A percentile compares a stretch with the other conserved stretches of the same genome.
Conservation (phyloP, 1,140 invertebrate species). For the Stegodyphus dumicola region DNA sequence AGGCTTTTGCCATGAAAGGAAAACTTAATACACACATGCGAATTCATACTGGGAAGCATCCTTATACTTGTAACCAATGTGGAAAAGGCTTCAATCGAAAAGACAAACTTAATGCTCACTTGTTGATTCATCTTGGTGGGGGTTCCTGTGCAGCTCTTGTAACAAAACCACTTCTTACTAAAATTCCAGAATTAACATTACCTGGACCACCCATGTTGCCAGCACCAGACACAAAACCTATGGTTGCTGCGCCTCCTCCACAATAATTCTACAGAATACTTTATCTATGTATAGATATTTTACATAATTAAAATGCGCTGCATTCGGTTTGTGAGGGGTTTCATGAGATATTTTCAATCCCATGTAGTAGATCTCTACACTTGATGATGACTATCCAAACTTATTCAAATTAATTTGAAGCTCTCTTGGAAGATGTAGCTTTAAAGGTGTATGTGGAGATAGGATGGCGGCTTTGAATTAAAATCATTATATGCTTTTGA, state of each 20-base stretch:
- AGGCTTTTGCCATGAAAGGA: conserved; percentile 72
- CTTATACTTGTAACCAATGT: conserved; percentile 75
- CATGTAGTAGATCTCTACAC: background rate
- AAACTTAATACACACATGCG: conserved; percentile 74
- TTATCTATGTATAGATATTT: too few species aligned
- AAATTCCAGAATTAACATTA: conserved; percentile 45
- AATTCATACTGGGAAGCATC: conserved; percentile 72
- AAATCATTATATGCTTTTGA: background rate
- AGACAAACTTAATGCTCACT: conserved; percentile 77
- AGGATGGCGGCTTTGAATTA: background rate
- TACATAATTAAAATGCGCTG: too few species aligned
- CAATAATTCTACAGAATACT: background rate
- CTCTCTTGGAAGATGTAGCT: background rate
- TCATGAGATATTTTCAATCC: background rate
- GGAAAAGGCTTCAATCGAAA: conserved; percentile 76
- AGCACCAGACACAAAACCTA: conserved; percentile 35
- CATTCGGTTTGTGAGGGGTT: background rate
- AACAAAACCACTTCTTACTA: conserved; percentile 47
- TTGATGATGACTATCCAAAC: background rate
- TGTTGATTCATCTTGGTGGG: conserved; percentile 72
- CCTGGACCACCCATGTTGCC: conserved; percentile 1
- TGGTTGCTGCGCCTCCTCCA: conserved; percentile 16
- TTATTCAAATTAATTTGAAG: background rate
- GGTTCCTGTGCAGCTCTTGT: conserved; percentile 39
- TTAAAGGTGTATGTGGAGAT: background rate